Conservation (phyloP, 2,797 vertebrate species). For the Paramormyrops hopkinsi region DNA sequence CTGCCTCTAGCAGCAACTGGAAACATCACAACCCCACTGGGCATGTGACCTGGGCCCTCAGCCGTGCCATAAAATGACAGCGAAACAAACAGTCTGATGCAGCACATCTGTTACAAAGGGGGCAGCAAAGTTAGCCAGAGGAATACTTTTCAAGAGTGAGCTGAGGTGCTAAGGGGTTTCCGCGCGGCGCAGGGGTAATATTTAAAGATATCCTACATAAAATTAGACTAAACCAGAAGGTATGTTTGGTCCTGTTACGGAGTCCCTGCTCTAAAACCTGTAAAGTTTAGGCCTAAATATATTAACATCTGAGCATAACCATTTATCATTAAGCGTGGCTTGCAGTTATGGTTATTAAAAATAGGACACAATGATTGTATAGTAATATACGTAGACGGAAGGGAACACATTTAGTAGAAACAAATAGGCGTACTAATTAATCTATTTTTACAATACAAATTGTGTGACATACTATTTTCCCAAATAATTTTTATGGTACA, state of each 20-base stretch:
- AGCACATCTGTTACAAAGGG: neutral
- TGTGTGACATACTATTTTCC: neutral
- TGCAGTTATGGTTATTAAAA: neutral
- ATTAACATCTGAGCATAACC: constrained; percentile 38
- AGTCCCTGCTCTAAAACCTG: neutral
- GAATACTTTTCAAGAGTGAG: neutral
- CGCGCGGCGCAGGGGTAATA: neutral
- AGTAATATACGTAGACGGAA: no score
- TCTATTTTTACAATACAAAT: neutral
- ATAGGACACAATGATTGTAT: neutral
- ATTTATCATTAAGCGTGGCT: constrained; percentile 32
- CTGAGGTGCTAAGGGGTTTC: neutral
- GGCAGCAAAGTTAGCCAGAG: neutral
- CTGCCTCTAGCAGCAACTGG: neutral
- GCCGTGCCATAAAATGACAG: neutral
- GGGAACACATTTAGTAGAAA: neutral
- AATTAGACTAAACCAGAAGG: neutral
- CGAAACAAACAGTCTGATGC: neutral
- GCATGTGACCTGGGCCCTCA: neutral
- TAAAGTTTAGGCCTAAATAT: constrained; percentile 40
- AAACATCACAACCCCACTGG: neutral
- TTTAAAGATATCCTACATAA: constrained; percentile 7
- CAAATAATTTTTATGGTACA: neutral
- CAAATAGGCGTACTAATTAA: neutral
- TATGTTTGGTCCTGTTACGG: neutral